A percentile compares a stretch with the other conserved stretches of the same genome.
Evolutionary conservation across 1,140 invertebrate genomes (phyloP).

Genomic region (Drosophila rhopaloa): DNA sequence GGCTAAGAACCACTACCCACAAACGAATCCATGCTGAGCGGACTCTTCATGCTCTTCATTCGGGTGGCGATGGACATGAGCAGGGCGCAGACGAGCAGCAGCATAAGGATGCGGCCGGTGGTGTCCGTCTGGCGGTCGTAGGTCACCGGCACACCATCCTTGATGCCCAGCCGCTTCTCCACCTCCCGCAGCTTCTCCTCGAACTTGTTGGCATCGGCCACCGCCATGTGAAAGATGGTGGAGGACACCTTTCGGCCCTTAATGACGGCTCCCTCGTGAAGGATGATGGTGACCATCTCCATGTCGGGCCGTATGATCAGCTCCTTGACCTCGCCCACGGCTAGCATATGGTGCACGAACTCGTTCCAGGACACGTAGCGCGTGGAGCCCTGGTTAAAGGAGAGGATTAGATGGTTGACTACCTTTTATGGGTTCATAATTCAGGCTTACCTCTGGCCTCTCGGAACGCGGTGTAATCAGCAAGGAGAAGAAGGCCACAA

Average conservation of each 20-base stretch:
- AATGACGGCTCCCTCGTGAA: constrained; percentile 94
- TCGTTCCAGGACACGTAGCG: constrained; percentile 97
- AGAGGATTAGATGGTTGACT: background rate
- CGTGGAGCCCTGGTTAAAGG: constrained; percentile 53
- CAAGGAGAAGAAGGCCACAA: constrained; percentile 88
- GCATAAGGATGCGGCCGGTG: constrained; percentile 89
- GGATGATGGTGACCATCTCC: constrained; percentile 92
- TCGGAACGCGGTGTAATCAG: constrained; percentile 89
- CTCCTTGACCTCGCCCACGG: constrained; percentile 96
- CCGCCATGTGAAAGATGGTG: constrained; percentile 91
- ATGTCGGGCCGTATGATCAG: constrained; percentile 93
- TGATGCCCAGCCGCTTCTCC: constrained; percentile 92
- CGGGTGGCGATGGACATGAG: constrained; percentile 89
- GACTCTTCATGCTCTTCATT: constrained; percentile 88
- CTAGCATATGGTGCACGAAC: constrained; percentile 96
- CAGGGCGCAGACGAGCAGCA: constrained; percentile 88
- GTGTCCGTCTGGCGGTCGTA: constrained; percentile 92
- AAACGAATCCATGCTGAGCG: constrained; percentile 90
- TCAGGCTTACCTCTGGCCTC: constrained; percentile 87
- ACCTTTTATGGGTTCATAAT: no score
- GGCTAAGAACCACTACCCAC: constrained; percentile 86
- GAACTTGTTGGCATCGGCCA: constrained; percentile 92
- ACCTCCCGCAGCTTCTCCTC: constrained; percentile 94
- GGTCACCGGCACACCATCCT: constrained; percentile 90
- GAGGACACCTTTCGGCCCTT: constrained; percentile 89